Conservation (phyloP, 1,140 invertebrate genomes). For the Leptestheria dahalacensis region DNA sequence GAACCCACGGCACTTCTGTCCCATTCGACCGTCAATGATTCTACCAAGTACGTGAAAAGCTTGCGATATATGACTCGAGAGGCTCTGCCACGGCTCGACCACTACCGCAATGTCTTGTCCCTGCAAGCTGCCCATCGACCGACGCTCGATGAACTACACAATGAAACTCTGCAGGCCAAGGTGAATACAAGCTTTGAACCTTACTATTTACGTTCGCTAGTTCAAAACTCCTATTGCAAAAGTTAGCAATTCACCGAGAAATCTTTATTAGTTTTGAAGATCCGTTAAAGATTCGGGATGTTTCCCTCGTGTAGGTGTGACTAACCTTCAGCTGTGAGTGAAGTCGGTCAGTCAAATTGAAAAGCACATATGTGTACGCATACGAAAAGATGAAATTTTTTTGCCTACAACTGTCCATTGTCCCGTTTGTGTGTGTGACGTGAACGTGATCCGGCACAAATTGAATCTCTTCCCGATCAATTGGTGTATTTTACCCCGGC, state of each 20-base stretch:
- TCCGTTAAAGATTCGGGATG: too few species aligned
- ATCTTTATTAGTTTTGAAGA: too few species aligned
- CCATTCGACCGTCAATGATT: slow-evolving; percentile 9
- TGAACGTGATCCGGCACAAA: neutral
- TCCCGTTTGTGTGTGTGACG: neutral
- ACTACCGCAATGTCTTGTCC: slow-evolving; percentile 85
- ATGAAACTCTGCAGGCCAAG: slow-evolving; percentile 48
- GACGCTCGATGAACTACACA: slow-evolving; percentile 82
- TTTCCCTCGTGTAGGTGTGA: too few species aligned
- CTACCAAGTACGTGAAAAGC: slow-evolving; percentile 59
- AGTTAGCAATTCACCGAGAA: too few species aligned
- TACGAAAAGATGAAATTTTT: neutral
- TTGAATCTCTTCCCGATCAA: too few species aligned
- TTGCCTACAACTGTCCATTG: neutral
- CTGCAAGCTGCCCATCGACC: slow-evolving; percentile 75
- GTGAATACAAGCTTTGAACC: too few species aligned
- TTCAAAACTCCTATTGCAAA: too few species aligned
- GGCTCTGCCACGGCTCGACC: slow-evolving; percentile 75
- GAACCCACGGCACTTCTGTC: slow-evolving; percentile 16
- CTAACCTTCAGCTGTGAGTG: neutral
- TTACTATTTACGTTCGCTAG: too few species aligned
- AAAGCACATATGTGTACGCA: neutral
- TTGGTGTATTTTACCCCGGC: too few species aligned
- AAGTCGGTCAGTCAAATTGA: neutral
- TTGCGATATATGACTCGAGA: slow-evolving; percentile 69